These are phyloP conservation scores for Portevinia maculata DNA, from an alignment of 2,888 invertebrate genomes.

Conservation along the genomic window DNA sequence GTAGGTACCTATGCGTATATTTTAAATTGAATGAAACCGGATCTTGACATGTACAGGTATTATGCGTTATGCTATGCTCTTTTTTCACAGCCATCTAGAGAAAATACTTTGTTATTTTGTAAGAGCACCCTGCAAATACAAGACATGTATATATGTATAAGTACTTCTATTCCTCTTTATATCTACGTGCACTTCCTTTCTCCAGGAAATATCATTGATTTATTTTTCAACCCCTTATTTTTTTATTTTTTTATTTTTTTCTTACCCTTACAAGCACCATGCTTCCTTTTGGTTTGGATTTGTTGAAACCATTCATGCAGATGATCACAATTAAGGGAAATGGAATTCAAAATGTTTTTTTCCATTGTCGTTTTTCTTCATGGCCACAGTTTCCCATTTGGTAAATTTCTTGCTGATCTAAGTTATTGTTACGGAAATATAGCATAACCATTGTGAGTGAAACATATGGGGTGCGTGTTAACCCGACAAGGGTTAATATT, in stretches of 20 bases:
- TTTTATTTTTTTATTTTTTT: background rate
- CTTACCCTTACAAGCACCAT: slow-evolving; percentile 1
- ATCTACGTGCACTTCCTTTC: too few relatives aligned
- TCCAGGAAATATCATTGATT: too few relatives aligned
- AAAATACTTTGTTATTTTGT: too few relatives aligned
- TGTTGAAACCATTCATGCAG: slow-evolving; percentile 34
- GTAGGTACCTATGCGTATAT: too few relatives aligned
- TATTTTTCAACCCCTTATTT: too few relatives aligned
- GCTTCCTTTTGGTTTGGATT: slow-evolving; percentile 24
- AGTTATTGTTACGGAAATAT: slow-evolving; percentile 43
- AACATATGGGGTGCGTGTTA: slow-evolving; percentile 36
- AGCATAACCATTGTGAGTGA: slow-evolving; percentile 19
- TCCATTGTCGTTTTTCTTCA: slow-evolving; percentile 52
- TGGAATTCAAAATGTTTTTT: slow-evolving; percentile 44
- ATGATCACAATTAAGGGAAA: slow-evolving; percentile 51
- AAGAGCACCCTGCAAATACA: too few relatives aligned
- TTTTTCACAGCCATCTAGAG: too few relatives aligned
- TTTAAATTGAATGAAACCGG: too few relatives aligned
- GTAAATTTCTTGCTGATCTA: slow-evolving; percentile 44
- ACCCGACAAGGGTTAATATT: background rate
- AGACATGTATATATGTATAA: too few relatives aligned
- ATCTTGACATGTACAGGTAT: too few relatives aligned
- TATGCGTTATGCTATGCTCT: too few relatives aligned
- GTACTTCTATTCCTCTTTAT: too few relatives aligned
- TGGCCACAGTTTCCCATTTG: slow-evolving; percentile 41